Conservation (phyloP, 2,888 invertebrate genomes). For the Sepiola atlantica region DNA sequence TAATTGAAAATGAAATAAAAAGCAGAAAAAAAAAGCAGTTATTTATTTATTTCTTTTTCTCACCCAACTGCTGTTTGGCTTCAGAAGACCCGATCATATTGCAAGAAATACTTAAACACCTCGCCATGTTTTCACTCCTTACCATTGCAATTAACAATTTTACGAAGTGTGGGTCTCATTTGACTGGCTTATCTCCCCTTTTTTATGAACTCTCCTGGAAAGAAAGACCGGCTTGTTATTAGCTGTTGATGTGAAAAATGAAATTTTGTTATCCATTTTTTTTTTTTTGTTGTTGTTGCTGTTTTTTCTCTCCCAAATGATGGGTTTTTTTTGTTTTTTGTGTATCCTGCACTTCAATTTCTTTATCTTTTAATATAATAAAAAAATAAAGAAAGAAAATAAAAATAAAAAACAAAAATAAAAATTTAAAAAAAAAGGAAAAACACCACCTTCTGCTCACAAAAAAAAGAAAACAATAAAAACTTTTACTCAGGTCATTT, state of each 20-base stretch:
- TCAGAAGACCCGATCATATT: not conserved
- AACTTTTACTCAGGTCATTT: not conserved
- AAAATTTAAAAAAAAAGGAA: not conserved
- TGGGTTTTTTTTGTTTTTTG: not conserved
- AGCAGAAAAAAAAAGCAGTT: not conserved
- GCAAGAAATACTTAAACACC: not conserved
- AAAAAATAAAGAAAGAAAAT: not conserved
- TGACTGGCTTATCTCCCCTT: not conserved
- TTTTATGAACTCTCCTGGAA: not conserved
- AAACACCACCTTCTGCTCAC: not conserved
- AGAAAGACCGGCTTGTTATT: not conserved
- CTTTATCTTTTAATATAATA: not conserved
- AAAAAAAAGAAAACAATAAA: not conserved
- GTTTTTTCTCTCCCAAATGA: not conserved
- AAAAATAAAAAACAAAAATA: not conserved
- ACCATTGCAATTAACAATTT: not conserved
- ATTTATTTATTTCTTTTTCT: not conserved
- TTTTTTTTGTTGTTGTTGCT: too few relatives aligned
- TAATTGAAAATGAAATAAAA: not conserved
- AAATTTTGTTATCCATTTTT: not conserved
- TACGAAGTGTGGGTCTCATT: not conserved
- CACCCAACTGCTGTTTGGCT: slow-evolving; percentile 7
- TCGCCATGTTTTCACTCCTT: not conserved
- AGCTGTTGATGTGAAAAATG: not conserved
- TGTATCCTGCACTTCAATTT: not conserved